Conservation (phyloP, 2,797 vertebrate species). For the Simalia tracyae region DNA sequence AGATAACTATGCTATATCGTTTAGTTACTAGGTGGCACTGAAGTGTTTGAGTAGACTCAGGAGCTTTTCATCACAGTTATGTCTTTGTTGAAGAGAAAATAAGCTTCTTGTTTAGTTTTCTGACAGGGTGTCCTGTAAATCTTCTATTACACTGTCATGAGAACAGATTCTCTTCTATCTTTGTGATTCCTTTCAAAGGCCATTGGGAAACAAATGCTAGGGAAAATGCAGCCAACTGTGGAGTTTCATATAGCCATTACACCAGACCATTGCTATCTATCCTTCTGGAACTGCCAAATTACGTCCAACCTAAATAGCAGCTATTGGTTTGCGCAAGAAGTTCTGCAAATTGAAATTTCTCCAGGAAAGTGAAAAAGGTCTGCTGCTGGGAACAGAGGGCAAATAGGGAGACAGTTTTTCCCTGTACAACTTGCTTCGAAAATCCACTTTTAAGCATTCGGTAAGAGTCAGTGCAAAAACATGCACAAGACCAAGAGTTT, state of each 20-base stretch:
- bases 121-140: neutral
- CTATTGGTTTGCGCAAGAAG: neutral
- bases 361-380: neutral
- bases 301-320: constrained; percentile 1
- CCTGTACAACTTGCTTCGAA: neutral
- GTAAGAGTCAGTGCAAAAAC: neutral
- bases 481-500: neutral
- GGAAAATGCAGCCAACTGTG: neutral
- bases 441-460: neutral
- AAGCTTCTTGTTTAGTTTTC: neutral
- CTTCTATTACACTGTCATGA: neutral
- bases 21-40: neutral
- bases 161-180: neutral
- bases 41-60: neutral
- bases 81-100: neutral
- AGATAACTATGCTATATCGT: neutral
- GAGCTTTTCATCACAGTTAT: neutral
- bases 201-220: neutral
- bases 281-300: neutral
- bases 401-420: neutral
- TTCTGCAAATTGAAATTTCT: neutral
- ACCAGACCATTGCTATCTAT: fast-evolving
- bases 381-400: neutral
- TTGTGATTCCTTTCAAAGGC: neutral
- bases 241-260: fast-evolving